Percentiles rank a stretch among this genome's conserved stretches.
Evolutionary conservation across 2,113 vertebrate species (phyloP).

Genomic region (Gymnocephalus cernua): DNA sequence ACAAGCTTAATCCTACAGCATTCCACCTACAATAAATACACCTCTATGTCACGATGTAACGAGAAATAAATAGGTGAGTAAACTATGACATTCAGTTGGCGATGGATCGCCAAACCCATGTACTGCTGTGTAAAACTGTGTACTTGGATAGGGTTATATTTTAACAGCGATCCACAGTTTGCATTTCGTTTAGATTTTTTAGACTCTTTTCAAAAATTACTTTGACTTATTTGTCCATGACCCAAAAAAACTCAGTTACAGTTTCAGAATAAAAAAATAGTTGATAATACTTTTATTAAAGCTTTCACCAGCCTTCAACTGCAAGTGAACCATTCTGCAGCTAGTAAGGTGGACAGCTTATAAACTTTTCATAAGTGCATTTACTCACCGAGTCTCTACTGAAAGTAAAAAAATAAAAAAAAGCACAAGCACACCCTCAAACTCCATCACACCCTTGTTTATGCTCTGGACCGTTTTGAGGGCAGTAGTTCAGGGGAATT

Average conservation of each 20-base stretch:
- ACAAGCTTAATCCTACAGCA: background rate
- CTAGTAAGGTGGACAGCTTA: background rate
- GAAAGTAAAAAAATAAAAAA: constrained; percentile 3
- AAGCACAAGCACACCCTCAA: background rate
- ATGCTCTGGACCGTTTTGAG: constrained; percentile 27
- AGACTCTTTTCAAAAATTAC: background rate
- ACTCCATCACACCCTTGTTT: constrained; percentile 52
- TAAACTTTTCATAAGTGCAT: background rate
- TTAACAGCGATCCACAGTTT: background rate
- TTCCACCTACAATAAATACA: background rate
- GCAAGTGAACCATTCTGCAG: background rate
- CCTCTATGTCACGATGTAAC: constrained; percentile 2
- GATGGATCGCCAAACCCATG: background rate
- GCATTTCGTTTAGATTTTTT: background rate
- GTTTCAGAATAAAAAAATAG: background rate
- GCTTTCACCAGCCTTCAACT: background rate
- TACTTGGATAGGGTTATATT: background rate
- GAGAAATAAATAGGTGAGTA: background rate
- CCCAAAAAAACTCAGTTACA: background rate
- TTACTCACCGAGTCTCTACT: background rate
- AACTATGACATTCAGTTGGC: background rate
- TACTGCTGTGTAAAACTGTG: background rate
- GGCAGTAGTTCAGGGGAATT: constrained; percentile 45
- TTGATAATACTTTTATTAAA: background rate
- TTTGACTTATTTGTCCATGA: background rate